phyloP scores from a whole-genome alignment of 1,140 invertebrate species.

The Conus ventricosus region DNA sequence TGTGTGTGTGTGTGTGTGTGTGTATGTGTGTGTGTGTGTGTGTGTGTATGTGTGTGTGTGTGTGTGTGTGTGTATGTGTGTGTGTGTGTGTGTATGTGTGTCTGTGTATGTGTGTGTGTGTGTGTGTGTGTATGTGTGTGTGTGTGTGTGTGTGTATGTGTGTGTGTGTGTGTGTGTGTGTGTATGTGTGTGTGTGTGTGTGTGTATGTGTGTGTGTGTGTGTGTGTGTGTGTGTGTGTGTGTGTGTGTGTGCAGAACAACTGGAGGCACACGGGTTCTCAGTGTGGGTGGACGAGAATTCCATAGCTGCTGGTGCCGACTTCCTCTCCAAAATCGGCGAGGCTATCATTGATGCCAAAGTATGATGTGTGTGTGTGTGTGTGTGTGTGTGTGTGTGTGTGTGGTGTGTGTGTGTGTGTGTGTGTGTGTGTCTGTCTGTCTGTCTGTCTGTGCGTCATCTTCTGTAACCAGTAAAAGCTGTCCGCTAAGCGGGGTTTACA shows the following conservation, averaged over 20 bases:
- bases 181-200: background rate
- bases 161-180: background rate
- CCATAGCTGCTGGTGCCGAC: slow-evolving; percentile 1
- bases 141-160: background rate
- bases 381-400: background rate
- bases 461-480: too few relatives aligned
- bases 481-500: too few relatives aligned
- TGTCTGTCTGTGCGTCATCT: too few relatives aligned
- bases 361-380: background rate
- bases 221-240: background rate
- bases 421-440: too few relatives aligned
- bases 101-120: too few relatives aligned
- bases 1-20: background rate
- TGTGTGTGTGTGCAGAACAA: background rate
- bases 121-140: too few relatives aligned
- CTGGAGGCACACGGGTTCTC: background rate
- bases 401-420: background rate
- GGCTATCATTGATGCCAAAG: slow-evolving; percentile 27
- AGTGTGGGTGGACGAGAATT: slow-evolving; percentile 20
- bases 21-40: background rate
- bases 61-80: too few relatives aligned
- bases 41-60: background rate
- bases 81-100: background rate
- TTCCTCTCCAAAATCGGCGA: slow-evolving; percentile 21
- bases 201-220: background rate